These are phyloP conservation scores for Lepisosteus oculatus DNA, from an alignment of 2,113 vertebrate genomes.

Conservation along the genomic window DNA sequence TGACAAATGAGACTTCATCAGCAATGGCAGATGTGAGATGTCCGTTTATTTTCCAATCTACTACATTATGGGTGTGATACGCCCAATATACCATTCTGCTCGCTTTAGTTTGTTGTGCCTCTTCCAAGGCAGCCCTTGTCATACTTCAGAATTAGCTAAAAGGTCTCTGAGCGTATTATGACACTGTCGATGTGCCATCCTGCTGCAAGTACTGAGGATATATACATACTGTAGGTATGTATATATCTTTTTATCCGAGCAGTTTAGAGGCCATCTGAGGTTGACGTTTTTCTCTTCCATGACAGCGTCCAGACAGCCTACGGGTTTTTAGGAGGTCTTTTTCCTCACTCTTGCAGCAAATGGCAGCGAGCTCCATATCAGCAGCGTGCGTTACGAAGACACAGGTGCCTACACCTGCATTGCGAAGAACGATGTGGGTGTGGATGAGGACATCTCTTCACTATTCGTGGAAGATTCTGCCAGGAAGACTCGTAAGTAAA, in stretches of 20 bases:
- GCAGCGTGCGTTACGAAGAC: constrained; percentile 90
- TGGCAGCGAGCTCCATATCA: constrained; percentile 85
- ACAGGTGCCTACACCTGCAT: constrained; percentile 96
- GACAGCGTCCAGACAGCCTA: too few relatives aligned
- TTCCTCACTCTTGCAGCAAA: constrained; percentile 69
- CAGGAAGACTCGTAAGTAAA: constrained; percentile 85
- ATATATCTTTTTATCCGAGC: too few relatives aligned
- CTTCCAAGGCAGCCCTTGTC: too few relatives aligned
- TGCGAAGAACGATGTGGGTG: constrained; percentile 92
- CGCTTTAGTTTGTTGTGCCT: too few relatives aligned
- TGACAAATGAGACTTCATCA: too few relatives aligned
- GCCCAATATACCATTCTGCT: too few relatives aligned
- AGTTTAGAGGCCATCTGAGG: too few relatives aligned
- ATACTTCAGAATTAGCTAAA: too few relatives aligned
- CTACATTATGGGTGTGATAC: background rate
- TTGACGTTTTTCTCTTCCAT: too few relatives aligned
- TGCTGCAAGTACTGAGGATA: background rate
- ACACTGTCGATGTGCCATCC: background rate
- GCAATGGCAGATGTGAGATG: too few relatives aligned
- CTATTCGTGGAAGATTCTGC: constrained; percentile 94
- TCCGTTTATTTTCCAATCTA: background rate
- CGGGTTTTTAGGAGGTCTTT: background rate
- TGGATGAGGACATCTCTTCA: constrained; percentile 95
- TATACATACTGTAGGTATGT: too few relatives aligned
- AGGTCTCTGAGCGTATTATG: too few relatives aligned